A percentile compares a stretch with the other conserved stretches of the same genome.
phyloP scores from a whole-genome alignment of 2,797 vertebrate genomes.

The Sciaenops ocellatus region DNA sequence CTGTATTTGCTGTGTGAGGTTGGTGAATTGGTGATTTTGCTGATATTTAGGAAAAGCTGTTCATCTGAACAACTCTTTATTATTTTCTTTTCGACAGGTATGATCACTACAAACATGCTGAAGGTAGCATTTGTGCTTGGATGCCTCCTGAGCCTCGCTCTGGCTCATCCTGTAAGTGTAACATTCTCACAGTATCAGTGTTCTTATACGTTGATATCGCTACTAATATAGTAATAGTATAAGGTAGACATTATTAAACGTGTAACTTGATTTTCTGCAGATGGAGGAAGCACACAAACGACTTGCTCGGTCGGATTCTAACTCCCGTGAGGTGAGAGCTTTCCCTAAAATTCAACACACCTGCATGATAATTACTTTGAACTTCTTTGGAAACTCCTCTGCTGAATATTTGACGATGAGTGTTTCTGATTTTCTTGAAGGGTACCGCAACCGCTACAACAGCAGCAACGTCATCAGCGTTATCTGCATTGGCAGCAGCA shows the following conservation, averaged over 20 bases:
- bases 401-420: background rate
- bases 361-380: background rate
- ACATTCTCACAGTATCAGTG: background rate
- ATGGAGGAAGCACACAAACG: background rate
- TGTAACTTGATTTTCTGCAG: constrained; percentile 23
- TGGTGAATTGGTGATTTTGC: background rate
- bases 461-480: too few species aligned
- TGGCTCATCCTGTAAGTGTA: constrained; percentile 62
- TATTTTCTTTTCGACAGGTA: constrained; percentile 10
- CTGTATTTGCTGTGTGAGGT: background rate
- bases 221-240: background rate
- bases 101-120: constrained; percentile 52
- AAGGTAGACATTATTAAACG: background rate
- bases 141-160: constrained; percentile 56
- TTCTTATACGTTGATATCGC: background rate
- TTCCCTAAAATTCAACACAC: background rate
- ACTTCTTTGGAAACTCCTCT: background rate
- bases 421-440: background rate
- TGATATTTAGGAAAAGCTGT: background rate
- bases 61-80: background rate
- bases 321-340: constrained; percentile 14
- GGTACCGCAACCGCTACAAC: accelerated
- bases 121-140: constrained; percentile 51
- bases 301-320: constrained; percentile 3
- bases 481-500: too few species aligned